Percentiles rank a stretch among this genome's conserved stretches.
These are phyloP conservation scores for Cryptocephalus primarius DNA, from an alignment of 2,888 invertebrate species.

Conservation along the genomic window DNA sequence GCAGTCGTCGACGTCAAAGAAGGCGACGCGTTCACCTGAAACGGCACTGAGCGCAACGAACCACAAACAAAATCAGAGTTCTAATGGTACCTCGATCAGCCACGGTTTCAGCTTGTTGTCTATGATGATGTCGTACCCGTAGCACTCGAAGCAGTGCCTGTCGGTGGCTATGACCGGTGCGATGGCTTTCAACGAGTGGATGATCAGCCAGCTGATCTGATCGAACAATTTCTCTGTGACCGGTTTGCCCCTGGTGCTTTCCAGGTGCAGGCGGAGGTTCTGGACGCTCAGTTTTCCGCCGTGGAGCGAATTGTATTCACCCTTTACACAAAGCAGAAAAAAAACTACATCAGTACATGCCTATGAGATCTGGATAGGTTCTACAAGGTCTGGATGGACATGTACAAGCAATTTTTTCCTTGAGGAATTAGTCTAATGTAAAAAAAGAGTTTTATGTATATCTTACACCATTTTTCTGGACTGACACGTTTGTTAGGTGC, in stretches of 20 bases:
- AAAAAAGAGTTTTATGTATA: conserved; percentile 32
- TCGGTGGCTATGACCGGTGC: conserved; percentile 89
- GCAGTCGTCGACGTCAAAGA: conserved; percentile 90
- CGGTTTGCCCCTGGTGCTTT: conserved; percentile 79
- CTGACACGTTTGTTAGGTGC: conserved; percentile 92
- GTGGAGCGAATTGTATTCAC: conserved; percentile 87
- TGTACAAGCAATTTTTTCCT: too few relatives aligned
- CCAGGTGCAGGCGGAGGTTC: conserved; percentile 79
- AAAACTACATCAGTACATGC: not conserved
- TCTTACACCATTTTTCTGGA: conserved; percentile 79
- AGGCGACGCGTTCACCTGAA: conserved; percentile 86
- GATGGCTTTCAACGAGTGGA: conserved; percentile 87
- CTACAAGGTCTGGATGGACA: too few relatives aligned
- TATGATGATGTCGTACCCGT: conserved; percentile 93
- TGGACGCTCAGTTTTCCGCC: conserved; percentile 92
- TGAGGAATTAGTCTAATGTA: too few relatives aligned
- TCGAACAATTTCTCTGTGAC: conserved; percentile 83
- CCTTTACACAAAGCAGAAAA: conserved; percentile 37
- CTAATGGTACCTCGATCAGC: conserved; percentile 58
- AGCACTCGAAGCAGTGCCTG: conserved; percentile 86
- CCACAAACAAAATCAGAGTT: conserved; percentile 19
- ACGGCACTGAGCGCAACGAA: conserved; percentile 1
- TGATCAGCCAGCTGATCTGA: conserved; percentile 80
- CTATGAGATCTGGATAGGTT: not conserved
- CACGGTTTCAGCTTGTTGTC: conserved; percentile 90